Evolutionary conservation across 2,113 vertebrate genomes (phyloP).

Genomic region (Nothocercus julius): DNA sequence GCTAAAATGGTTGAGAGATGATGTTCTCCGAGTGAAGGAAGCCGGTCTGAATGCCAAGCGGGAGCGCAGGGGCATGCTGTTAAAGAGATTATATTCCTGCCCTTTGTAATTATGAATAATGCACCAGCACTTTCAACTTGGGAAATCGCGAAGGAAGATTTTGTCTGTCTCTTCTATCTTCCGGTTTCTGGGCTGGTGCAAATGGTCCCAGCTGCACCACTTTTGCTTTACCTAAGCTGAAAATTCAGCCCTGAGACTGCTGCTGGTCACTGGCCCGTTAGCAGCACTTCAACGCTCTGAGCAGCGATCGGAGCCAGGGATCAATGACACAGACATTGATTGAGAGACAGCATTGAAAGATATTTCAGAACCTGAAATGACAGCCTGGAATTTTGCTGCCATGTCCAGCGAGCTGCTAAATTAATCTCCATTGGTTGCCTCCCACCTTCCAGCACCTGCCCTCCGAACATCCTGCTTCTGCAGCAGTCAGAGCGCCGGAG

Average conservation of each 20-base stretch:
- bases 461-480: rapidly evolving
- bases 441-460: background rate
- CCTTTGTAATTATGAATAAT: background rate
- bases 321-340: background rate
- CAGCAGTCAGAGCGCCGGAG: background rate
- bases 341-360: background rate
- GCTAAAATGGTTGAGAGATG: background rate
- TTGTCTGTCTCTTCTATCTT: background rate
- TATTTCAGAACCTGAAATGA: background rate
- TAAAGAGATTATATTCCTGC: background rate
- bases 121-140: background rate
- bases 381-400: rapidly evolving
- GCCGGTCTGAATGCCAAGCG: background rate
- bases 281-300: background rate
- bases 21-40: background rate
- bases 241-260: background rate
- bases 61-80: background rate
- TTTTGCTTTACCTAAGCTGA: background rate
- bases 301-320: rapidly evolving
- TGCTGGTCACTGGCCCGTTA: rapidly evolving
- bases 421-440: background rate
- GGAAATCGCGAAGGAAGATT: background rate
- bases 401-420: background rate
- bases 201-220: background rate
- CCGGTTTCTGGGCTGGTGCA: background rate